Percentiles rank a stretch among this genome's conserved stretches.
These are phyloP conservation scores for Drosophila cognata DNA, from an alignment of 2,888 invertebrate species.

Conservation along the genomic window DNA sequence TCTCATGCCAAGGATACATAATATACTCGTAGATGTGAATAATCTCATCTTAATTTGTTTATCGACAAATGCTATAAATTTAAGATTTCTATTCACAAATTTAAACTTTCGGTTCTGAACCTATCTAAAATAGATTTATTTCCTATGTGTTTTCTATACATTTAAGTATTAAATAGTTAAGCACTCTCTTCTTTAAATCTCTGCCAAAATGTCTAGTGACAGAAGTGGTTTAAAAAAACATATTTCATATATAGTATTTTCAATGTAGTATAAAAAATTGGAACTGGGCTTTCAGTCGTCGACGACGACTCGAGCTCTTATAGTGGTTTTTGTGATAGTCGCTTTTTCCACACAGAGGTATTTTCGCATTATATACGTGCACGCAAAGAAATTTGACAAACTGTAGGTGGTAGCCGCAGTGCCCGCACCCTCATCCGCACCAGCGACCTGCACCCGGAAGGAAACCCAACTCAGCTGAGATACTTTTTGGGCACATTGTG, in stretches of 20 bases:
- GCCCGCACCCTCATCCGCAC: conserved; percentile 3
- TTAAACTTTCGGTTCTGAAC: background rate
- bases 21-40: background rate
- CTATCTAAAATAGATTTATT: background rate
- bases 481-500: conserved; percentile 67
- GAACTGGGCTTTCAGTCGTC: background rate
- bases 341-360: conserved; percentile 26
- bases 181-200: background rate
- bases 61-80: background rate
- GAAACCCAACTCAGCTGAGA: conserved; percentile 55
- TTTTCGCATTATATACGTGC: conserved; percentile 59
- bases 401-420: conserved; percentile 43
- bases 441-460: conserved; percentile 22
- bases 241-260: background rate
- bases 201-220: background rate
- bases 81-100: background rate
- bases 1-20: background rate
- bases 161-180: background rate
- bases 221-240: background rate
- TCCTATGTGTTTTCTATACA: background rate
- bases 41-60: background rate
- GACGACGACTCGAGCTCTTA: background rate
- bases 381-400: conserved; percentile 69
- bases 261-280: background rate
- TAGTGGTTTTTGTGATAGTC: conserved; percentile 17